phyloP scores from a whole-genome alignment of 2,797 vertebrate species.

The Spondyliosoma cantharus region DNA sequence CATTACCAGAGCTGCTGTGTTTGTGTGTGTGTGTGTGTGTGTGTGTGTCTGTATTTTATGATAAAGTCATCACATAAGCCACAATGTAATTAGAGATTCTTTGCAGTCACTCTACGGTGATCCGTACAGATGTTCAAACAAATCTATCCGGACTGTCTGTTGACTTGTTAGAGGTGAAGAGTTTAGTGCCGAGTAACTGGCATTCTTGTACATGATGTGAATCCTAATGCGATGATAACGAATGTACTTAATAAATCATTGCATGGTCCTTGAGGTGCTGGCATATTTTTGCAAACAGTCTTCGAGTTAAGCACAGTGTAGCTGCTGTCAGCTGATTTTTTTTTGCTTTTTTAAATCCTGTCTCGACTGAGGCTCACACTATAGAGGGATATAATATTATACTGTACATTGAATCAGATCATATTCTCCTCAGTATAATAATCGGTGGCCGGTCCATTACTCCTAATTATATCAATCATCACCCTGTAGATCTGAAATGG shows the following conservation, averaged over 20 bases:
- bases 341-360: background rate
- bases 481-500: slow-evolving; percentile 60
- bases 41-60: background rate
- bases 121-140: slow-evolving; percentile 3
- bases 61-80: background rate
- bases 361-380: background rate
- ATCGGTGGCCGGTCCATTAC: slow-evolving; percentile 64
- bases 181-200: background rate
- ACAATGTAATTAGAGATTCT: slow-evolving; percentile 5
- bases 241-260: slow-evolving; percentile 8
- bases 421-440: slow-evolving; percentile 61
- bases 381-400: slow-evolving; percentile 27
- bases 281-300: background rate
- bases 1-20: too few relatives aligned
- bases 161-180: background rate
- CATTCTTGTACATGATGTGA: background rate
- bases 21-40: background rate
- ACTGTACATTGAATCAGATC: slow-evolving; percentile 60
- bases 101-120: background rate
- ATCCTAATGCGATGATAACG: slow-evolving; percentile 12
- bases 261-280: background rate
- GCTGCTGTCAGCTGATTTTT: background rate
- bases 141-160: background rate
- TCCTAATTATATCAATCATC: slow-evolving; percentile 77
- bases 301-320: background rate